Conservation (phyloP, 2,113 vertebrate genomes). For the Actinemys pallida region DNA sequence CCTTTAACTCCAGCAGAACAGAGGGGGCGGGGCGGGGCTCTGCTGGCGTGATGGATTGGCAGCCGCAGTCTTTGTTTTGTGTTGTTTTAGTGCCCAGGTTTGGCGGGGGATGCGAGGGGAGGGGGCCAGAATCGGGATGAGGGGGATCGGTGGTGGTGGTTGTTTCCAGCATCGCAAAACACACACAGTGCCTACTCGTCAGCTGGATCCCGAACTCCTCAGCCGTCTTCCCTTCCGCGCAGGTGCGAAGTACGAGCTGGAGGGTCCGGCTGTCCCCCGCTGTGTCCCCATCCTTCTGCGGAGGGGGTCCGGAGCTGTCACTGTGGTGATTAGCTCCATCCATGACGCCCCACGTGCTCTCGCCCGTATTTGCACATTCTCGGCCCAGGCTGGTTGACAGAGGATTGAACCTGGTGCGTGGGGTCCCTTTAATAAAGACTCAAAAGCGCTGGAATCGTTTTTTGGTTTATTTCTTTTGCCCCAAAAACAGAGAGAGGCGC, state of each 20-base stretch:
- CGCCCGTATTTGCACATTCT: neutral
- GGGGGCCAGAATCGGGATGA: fast-evolving
- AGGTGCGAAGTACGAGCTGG: conserved; percentile 57
- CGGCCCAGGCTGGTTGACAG: neutral
- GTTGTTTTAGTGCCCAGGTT: neutral
- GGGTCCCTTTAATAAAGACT: conserved; percentile 42
- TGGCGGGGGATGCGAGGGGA: neutral
- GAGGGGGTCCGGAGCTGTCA: neutral
- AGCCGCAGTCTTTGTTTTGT: neutral
- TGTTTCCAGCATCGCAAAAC: neutral
- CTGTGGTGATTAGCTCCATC: neutral
- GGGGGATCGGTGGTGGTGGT: neutral
- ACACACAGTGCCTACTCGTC: conserved; percentile 9
- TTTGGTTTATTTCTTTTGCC: neutral
- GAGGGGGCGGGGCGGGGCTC: fast-evolving
- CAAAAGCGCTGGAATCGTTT: neutral
- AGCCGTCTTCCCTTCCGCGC: neutral
- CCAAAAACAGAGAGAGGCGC: neutral
- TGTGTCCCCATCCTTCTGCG: neutral
- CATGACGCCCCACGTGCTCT: neutral
- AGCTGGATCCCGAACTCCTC: conserved; percentile 9
- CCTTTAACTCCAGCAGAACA: neutral
- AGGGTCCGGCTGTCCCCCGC: neutral
- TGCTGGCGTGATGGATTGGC: fast-evolving
- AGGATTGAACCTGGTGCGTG: neutral